Evolutionary conservation across 2,113 vertebrate genomes (phyloP).

Genomic region (Pedetes capensis): DNA sequence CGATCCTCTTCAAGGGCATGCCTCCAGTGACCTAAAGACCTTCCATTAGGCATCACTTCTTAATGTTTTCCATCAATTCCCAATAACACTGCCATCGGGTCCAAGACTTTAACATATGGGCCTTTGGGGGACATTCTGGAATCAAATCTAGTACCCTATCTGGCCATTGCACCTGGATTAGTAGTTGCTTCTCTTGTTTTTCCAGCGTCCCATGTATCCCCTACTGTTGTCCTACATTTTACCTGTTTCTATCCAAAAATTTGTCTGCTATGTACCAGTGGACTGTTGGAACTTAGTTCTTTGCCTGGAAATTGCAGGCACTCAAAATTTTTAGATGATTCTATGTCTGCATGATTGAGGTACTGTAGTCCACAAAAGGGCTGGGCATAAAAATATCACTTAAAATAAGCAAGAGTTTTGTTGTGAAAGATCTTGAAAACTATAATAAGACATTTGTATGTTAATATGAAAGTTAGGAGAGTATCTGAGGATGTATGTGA

Average conservation of each 20-base stretch:
- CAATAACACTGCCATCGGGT: background rate
- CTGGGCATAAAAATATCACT: background rate
- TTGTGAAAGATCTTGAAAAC: background rate
- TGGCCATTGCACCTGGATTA: background rate
- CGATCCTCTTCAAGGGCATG: background rate
- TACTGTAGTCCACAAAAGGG: background rate
- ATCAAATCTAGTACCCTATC: fast-evolving
- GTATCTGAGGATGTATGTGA: background rate
- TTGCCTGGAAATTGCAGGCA: background rate
- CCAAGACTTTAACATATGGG: background rate
- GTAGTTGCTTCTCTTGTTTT: background rate
- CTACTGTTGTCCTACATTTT: background rate
- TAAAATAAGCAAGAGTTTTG: background rate
- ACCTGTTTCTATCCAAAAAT: background rate
- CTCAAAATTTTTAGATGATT: background rate
- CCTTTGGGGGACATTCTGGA: background rate
- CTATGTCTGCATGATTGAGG: background rate
- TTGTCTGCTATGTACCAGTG: background rate
- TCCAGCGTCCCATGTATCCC: fast-evolving
- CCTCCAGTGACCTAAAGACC: background rate
- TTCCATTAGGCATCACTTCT: background rate
- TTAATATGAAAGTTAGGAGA: background rate
- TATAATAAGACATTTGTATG: background rate
- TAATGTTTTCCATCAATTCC: background rate
- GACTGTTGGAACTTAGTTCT: background rate